Conservation (phyloP, 30 jellyfish, hydroid and myxozoan genomes). For the Pseudorhiza aurosa region DNA sequence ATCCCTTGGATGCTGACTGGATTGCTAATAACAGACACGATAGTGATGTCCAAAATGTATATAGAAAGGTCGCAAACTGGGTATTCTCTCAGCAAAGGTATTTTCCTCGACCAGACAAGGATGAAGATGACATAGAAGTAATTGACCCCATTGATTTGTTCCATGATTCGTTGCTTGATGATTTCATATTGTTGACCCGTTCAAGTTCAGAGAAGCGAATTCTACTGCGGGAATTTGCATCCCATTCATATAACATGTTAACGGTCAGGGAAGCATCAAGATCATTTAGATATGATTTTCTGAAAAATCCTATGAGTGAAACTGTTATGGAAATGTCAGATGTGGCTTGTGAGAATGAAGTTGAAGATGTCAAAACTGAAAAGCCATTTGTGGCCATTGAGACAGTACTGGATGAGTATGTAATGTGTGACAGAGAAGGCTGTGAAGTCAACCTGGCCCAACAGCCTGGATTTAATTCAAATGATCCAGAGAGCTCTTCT, state of each 20-base stretch:
- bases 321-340: conserved; percentile 69
- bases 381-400: conserved; percentile 79
- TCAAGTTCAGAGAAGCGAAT: conserved; percentile 84
- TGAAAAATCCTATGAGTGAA: conserved; percentile 75
- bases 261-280: conserved; percentile 80
- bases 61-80: conserved; percentile 95
- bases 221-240: conserved; percentile 85
- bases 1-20: conserved; percentile 53
- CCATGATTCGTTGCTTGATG: conserved; percentile 90
- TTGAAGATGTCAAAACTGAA: not conserved
- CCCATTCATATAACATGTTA: conserved; percentile 71
- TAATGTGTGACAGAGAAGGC: conserved; percentile 83
- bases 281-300: conserved; percentile 55
- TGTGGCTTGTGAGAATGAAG: not conserved
- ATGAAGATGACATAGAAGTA: conserved; percentile 90
- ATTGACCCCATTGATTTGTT: conserved; percentile 98
- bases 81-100: conserved; percentile 88
- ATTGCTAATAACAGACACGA: not conserved
- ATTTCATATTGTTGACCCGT: conserved; percentile 81
- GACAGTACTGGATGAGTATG: conserved; percentile 67
- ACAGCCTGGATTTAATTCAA: not conserved
- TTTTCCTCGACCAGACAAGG: conserved; percentile 63
- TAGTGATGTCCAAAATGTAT: conserved; percentile 49
- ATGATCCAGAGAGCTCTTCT: not conserved
- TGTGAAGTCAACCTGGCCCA: conserved; percentile 22